Conservation (phyloP, 2,797 vertebrate species). For the Pangasius mekongensis region DNA sequence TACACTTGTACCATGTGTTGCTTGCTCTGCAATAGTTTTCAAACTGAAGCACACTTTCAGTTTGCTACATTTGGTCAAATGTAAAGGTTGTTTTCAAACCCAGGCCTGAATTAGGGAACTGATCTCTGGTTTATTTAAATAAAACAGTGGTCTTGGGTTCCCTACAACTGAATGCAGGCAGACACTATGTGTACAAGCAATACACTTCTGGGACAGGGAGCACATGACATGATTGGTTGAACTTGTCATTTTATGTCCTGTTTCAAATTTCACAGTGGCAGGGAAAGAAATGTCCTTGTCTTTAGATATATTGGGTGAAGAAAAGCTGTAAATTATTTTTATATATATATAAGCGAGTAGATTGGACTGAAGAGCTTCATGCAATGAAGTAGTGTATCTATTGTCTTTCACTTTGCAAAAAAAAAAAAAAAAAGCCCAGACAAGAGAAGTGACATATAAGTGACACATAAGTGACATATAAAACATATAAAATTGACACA, state of each 20-base stretch:
- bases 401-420: background rate
- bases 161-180: background rate
- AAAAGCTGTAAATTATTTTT: background rate
- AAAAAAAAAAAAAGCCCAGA: background rate
- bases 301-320: background rate
- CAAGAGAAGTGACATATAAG: background rate
- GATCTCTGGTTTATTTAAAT: background rate
- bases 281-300: background rate
- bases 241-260: constrained; percentile 11
- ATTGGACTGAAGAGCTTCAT: background rate
- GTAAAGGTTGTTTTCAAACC: background rate
- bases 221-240: constrained; percentile 2
- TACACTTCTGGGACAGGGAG: background rate
- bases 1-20: background rate
- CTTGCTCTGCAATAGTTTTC: background rate
- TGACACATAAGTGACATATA: too few relatives aligned
- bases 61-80: background rate
- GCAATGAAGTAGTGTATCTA: background rate
- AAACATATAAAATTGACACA: too few relatives aligned
- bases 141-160: background rate
- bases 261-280: background rate
- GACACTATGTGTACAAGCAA: background rate
- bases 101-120: background rate
- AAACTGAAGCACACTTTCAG: background rate
- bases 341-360: background rate